Conservation (phyloP, 1,140 invertebrate genomes). For the Sminthurides bifidus region DNA sequence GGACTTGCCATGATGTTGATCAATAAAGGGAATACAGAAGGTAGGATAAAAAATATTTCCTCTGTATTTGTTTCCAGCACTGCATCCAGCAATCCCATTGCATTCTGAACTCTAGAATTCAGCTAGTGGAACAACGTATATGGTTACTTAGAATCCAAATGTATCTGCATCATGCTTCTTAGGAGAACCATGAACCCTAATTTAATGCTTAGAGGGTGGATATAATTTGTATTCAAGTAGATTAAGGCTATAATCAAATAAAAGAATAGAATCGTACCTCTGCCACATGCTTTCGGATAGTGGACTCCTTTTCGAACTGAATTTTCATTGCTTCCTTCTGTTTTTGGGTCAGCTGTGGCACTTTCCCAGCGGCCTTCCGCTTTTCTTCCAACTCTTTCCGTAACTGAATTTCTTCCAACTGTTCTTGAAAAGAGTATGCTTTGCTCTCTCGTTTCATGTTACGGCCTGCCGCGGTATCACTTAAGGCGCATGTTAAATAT, state of each 20-base stretch:
- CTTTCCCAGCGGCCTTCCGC: constrained; percentile 61
- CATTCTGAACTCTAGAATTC: constrained; percentile 47
- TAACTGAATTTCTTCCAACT: constrained; percentile 84
- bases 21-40: constrained; percentile 49
- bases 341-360: constrained; percentile 62
- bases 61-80: constrained; percentile 47
- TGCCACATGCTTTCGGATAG: constrained; percentile 54
- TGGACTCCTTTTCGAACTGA: constrained; percentile 73
- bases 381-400: constrained; percentile 86
- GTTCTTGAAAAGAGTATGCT: constrained; percentile 92
- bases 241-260: too few species aligned
- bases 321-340: constrained; percentile 83
- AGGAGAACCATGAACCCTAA: neutral
- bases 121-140: constrained; percentile 38
- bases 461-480: constrained; percentile 46
- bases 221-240: too few species aligned
- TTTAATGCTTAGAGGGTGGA: too few species aligned
- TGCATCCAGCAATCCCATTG: constrained; percentile 51
- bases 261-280: constrained; percentile 38
- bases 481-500: too few species aligned
- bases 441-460: constrained; percentile 95
- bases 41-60: constrained; percentile 50
- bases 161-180: neutral
- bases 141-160: neutral
- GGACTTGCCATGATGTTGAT: constrained; percentile 53